Evolutionary conservation across 1,140 invertebrate species (phyloP).

Genomic region (Heliconius eleuchia): DNA sequence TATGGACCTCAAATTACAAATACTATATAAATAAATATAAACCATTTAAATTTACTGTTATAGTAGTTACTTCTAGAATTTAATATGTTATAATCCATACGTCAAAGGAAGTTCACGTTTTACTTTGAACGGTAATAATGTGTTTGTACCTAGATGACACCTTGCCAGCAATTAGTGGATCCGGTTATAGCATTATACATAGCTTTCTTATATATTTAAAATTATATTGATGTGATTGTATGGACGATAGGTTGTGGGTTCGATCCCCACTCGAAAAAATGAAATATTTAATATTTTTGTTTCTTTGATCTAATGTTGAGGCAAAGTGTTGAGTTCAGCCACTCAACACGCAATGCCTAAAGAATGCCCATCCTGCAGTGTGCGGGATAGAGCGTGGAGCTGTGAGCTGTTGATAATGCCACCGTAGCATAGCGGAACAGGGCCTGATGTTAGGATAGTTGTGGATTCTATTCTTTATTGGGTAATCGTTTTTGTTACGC

Average conservation of each 20-base stretch:
- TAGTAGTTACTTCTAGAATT: neutral
- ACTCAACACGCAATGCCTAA: too few species aligned
- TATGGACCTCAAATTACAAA: too few species aligned
- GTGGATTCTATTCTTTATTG: neutral
- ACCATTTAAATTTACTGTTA: neutral
- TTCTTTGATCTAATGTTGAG: too few species aligned
- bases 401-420: neutral
- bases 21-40: neutral
- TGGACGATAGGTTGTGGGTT: too few species aligned
- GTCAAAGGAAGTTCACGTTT: constrained; percentile 14
- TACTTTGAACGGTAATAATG: constrained; percentile 1
- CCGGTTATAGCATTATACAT: neutral
- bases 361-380: too few species aligned
- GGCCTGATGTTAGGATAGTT: neutral
- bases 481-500: neutral
- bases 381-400: too few species aligned
- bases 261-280: too few species aligned
- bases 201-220: neutral
- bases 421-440: neutral
- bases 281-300: too few species aligned
- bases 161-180: constrained; percentile 20
- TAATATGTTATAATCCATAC: constrained; percentile 7
- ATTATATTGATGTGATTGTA: too few species aligned
- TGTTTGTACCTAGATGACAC: constrained; percentile 17
- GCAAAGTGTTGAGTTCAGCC: too few species aligned